Percentiles rank a stretch among this genome's conserved stretches.
Evolutionary conservation across 1,140 invertebrate genomes (phyloP).

Genomic region (Anastrepha obliqua): DNA sequence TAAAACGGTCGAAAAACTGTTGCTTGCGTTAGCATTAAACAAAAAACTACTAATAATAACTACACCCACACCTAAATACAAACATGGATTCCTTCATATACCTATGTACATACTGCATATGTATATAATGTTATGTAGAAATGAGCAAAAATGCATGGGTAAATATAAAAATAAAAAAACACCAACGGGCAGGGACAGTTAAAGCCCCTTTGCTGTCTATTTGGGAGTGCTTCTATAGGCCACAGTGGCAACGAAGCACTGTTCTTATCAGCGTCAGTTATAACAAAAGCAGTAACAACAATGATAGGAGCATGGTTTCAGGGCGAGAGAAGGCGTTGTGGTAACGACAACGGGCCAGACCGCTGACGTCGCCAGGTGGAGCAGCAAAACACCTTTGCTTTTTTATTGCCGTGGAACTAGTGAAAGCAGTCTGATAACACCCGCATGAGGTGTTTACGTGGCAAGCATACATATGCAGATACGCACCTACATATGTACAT

Average conservation of each 20-base stretch:
- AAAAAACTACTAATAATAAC: constrained; percentile 18
- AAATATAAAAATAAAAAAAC: constrained; percentile 18
- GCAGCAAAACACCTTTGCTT: constrained; percentile 51
- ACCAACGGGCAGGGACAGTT: not conserved
- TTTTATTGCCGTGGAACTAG: constrained; percentile 65
- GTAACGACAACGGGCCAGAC: not conserved
- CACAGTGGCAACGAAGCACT: constrained; percentile 52
- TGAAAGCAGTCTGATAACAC: constrained; percentile 54
- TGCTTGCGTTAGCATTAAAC: constrained; percentile 16
- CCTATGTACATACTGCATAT: not conserved
- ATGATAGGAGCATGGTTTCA: not conserved
- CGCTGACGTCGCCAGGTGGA: constrained; percentile 42
- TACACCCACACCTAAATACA: constrained; percentile 4
- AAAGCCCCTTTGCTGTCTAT: not conserved
- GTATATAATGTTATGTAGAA: constrained; percentile 10
- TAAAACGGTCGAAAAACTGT: constrained; percentile 49
- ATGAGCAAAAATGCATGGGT: constrained; percentile 34
- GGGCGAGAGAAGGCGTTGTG: not conserved
- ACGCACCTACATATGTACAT: not conserved
- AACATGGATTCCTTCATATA: not conserved
- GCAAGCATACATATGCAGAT: constrained; percentile 52
- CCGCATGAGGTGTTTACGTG: constrained; percentile 18
- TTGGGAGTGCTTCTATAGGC: not conserved
- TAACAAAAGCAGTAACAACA: constrained; percentile 38
- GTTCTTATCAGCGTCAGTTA: constrained; percentile 61